Conservation (phyloP, 2,113 vertebrate genomes). For the Gasterosteus aculeatus region DNA sequence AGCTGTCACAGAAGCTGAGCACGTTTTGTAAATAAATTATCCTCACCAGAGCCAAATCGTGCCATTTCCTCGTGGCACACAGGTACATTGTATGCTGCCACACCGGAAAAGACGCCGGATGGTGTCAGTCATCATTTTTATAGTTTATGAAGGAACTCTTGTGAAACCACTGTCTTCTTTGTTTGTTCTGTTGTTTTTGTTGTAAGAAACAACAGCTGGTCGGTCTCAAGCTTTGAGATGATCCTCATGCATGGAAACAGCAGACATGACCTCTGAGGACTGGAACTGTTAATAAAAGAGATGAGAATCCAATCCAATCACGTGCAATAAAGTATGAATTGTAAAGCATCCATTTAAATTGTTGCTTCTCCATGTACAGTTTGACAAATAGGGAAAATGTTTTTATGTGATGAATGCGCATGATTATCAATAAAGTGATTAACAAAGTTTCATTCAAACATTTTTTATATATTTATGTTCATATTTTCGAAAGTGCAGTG, state of each 20-base stretch:
- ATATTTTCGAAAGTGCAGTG: too few species aligned
- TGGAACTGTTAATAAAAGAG: neutral
- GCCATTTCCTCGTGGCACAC: neutral
- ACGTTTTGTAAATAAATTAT: constrained; percentile 56
- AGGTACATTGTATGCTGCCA: neutral
- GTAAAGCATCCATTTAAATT: constrained; percentile 12
- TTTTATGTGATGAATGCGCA: constrained; percentile 44
- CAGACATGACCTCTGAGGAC: neutral
- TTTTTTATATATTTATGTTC: too few species aligned
- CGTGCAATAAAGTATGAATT: constrained; percentile 1
- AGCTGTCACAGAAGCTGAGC: constrained; percentile 15
- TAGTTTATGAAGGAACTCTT: constrained; percentile 6
- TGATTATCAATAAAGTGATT: constrained; percentile 45
- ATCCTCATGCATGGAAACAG: neutral
- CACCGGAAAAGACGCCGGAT: neutral
- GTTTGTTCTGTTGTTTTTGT: neutral
- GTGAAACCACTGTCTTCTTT: neutral
- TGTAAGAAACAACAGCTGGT: constrained; percentile 13
- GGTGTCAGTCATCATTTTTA: neutral
- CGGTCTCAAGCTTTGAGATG: neutral
- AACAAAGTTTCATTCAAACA: too few species aligned
- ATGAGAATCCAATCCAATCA: constrained; percentile 8
- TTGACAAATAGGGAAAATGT: constrained; percentile 22
- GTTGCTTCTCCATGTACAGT: constrained; percentile 59
- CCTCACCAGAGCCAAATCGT: constrained; percentile 41